Evolutionary conservation across 2,113 vertebrate species (phyloP).

Genomic region (Malurus alboscapulatus): DNA sequence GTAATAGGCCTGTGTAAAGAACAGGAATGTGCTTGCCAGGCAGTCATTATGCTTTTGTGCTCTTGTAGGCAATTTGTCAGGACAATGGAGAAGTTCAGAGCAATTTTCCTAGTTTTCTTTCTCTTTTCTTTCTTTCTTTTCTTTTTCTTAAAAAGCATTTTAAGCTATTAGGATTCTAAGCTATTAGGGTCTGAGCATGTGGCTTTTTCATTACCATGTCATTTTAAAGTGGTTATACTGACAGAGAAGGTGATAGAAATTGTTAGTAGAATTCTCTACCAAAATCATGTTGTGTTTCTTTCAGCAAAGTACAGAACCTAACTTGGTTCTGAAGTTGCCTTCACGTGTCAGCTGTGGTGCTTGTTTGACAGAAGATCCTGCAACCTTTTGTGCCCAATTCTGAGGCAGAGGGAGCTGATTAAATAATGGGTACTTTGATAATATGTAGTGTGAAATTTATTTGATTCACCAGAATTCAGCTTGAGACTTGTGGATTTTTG

Average conservation of each 20-base stretch:
- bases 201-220: not conserved
- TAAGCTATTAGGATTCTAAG: not conserved
- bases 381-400: not conserved
- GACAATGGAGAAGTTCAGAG: not conserved
- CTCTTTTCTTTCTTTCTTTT: too few relatives aligned
- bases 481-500: not conserved
- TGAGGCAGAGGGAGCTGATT: not conserved
- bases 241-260: not conserved
- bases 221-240: not conserved
- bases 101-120: not conserved
- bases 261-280: not conserved
- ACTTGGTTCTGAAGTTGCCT: not conserved
- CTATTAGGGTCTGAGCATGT: not conserved
- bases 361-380: not conserved
- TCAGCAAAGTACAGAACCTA: accelerated
- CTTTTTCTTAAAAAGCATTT: not conserved
- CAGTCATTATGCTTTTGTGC: not conserved
- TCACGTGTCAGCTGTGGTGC: not conserved
- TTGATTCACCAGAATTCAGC: not conserved
- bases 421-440: not conserved
- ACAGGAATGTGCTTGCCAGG: not conserved
- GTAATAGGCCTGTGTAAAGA: not conserved
- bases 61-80: not conserved
- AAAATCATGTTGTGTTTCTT: not conserved
- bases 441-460: not conserved